A percentile compares a stretch with the other conserved stretches of the same genome.
These are phyloP conservation scores for Danio tinwini DNA, from an alignment of 2,797 vertebrate genomes.

Conservation along the genomic window DNA sequence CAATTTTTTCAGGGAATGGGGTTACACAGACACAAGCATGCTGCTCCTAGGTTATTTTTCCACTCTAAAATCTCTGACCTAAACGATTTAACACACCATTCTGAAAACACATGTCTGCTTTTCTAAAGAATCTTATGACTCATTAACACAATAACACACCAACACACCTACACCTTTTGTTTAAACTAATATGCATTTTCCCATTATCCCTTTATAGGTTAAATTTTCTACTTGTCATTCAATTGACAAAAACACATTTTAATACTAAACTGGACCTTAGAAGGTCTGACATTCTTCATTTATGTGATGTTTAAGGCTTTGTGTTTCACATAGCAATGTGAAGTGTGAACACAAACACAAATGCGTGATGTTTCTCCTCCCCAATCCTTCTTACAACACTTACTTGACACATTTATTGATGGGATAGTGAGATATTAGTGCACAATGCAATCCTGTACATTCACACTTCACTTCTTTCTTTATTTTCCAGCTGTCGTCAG, in stretches of 20 bases:
- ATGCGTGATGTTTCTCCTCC: not conserved
- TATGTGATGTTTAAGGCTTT: not conserved
- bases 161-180: not conserved
- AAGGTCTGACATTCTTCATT: no score
- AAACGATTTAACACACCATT: not conserved
- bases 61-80: not conserved
- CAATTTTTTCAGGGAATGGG: not conserved
- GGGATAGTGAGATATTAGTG: not conserved
- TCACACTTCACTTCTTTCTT: not conserved
- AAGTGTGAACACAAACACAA: not conserved
- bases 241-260: no score
- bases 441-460: not conserved
- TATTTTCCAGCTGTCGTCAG: slow-evolving; percentile 10
- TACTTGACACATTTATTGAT: not conserved
- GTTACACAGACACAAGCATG: not conserved
- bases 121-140: slow-evolving; percentile 1
- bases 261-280: no score
- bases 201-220: no score
- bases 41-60: slow-evolving; percentile 12
- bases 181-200: no score
- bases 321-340: not conserved
- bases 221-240: no score
- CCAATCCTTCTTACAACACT: not conserved
- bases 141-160: not conserved
- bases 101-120: not conserved